These are phyloP conservation scores for Cyphomyrmex costatus DNA, from an alignment of 1,140 invertebrate genomes.

Conservation along the genomic window DNA sequence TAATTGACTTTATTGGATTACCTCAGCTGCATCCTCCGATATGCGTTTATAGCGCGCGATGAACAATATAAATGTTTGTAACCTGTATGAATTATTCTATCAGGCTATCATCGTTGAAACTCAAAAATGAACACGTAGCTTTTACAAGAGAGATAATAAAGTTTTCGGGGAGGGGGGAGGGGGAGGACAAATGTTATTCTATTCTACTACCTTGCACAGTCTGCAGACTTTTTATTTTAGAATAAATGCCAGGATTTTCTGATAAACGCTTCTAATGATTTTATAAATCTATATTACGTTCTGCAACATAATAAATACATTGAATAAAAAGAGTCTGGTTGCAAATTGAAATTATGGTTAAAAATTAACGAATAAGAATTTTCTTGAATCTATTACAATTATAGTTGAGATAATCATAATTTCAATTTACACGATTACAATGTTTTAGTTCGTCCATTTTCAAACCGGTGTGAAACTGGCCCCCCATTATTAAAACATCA, in stretches of 20 bases:
- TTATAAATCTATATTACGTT: too few species aligned
- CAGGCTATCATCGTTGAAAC: constrained; percentile 33
- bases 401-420: too few species aligned
- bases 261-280: not conserved
- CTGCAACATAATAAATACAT: too few species aligned
- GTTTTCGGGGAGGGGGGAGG: too few species aligned
- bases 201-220: not conserved
- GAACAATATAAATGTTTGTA: constrained; percentile 71
- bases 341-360: too few species aligned
- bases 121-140: constrained; percentile 27
- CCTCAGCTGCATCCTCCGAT: constrained; percentile 67
- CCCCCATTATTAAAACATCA: too few species aligned
- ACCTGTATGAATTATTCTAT: constrained; percentile 56
- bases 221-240: not conserved
- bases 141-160: constrained; percentile 17
- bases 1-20: constrained; percentile 84
- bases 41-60: constrained; percentile 56
- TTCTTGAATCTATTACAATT: too few species aligned
- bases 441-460: too few species aligned
- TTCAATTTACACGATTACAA: too few species aligned
- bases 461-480: too few species aligned
- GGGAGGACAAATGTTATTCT: constrained; percentile 21
- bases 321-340: too few species aligned
- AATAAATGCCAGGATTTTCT: not conserved
- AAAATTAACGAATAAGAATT: too few species aligned